Conservation (phyloP, 2,888 invertebrate genomes). For the Epicampocera succincta region DNA sequence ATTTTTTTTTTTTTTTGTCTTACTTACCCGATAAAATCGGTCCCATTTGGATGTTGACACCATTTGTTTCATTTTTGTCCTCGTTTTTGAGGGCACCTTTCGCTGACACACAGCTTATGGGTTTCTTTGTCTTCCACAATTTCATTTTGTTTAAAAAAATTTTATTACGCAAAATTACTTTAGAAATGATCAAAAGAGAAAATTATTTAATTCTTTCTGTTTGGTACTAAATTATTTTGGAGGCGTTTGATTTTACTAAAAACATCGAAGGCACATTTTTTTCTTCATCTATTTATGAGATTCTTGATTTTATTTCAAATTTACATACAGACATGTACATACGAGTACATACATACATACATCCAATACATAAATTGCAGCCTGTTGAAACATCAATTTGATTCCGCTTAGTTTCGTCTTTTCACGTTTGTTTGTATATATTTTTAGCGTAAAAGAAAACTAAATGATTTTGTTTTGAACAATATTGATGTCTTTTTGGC, state of each 20-base stretch:
- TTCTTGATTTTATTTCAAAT: constrained; percentile 1
- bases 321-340: too few relatives aligned
- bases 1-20: not conserved
- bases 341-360: not conserved
- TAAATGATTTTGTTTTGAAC: constrained; percentile 37
- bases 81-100: constrained; percentile 79
- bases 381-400: constrained; percentile 14
- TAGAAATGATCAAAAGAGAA: not conserved
- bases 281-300: not conserved
- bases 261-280: constrained; percentile 31
- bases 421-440: not conserved
- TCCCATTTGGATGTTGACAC: constrained; percentile 77
- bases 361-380: not conserved
- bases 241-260: constrained; percentile 19
- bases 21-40: constrained; percentile 80
- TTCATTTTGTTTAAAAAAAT: constrained; percentile 77
- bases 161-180: constrained; percentile 8
- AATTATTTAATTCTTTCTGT: not conserved
- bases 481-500: not conserved
- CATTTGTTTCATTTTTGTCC: constrained; percentile 73
- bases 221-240: not conserved
- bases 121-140: constrained; percentile 82
- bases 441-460: not conserved
- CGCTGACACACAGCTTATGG: constrained; percentile 81
- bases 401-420: not conserved